phyloP scores from a whole-genome alignment of 2,888 invertebrate genomes.

The Microctonus aethiopoides region DNA sequence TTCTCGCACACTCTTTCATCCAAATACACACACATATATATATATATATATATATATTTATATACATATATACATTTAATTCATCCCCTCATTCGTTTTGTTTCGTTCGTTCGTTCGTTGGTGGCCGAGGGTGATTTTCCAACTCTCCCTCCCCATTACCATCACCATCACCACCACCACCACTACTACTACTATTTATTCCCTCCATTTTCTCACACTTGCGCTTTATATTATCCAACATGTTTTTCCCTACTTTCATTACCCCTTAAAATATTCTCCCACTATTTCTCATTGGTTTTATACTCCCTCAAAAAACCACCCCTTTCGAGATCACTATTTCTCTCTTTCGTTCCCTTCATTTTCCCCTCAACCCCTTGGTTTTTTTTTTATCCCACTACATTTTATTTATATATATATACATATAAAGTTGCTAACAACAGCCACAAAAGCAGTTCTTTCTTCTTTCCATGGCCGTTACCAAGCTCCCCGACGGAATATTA shows the following conservation, averaged over 20 bases:
- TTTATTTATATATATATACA: not conserved
- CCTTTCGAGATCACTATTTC: constrained; percentile 15
- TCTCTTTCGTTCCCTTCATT: constrained; percentile 4
- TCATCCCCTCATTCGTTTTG: constrained; percentile 30
- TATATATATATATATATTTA: constrained; percentile 48
- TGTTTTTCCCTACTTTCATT: constrained; percentile 12
- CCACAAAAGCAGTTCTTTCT: constrained; percentile 17
- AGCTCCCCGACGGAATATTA: constrained; percentile 56
- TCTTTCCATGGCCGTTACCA: constrained; percentile 18
- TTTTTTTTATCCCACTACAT: constrained; percentile 14
- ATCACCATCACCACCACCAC: constrained; percentile 21
- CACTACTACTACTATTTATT: constrained; percentile 28
- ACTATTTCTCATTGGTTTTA: constrained; percentile 8
- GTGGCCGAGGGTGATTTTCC: constrained; percentile 33
- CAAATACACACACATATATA: too few species aligned
- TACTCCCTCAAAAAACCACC: too few species aligned
- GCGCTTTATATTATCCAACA: constrained; percentile 10
- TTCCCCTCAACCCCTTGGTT: too few species aligned
- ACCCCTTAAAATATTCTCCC: constrained; percentile 13
- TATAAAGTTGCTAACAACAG: not conserved
- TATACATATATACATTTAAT: constrained; percentile 58
- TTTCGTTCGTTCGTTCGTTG: constrained; percentile 22
- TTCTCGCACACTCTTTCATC: constrained; percentile 62
- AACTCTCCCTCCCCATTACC: constrained; percentile 40
- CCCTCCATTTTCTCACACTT: constrained; percentile 29